Conservation (phyloP, 2,797 vertebrate genomes). For the Onychomys torridus region DNA sequence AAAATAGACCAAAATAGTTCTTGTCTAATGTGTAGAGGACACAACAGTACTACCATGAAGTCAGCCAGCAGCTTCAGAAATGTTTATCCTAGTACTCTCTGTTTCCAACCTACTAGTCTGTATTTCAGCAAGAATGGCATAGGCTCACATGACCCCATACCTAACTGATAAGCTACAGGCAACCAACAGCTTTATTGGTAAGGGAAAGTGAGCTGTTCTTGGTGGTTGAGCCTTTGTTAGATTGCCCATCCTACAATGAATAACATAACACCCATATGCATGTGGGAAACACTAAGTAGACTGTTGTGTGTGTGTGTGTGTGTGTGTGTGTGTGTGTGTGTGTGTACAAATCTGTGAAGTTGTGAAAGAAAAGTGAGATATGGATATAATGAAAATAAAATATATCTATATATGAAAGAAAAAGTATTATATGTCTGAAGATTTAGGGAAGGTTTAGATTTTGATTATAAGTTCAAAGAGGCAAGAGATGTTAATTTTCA, state of each 20-base stretch:
- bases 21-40: not conserved
- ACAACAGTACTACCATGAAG: not conserved
- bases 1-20: not conserved
- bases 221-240: not conserved
- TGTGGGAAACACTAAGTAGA: too few species aligned
- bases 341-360: not conserved
- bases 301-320: too few species aligned
- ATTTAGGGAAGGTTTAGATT: not conserved
- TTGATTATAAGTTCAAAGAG: not conserved
- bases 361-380: not conserved
- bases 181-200: too few species aligned
- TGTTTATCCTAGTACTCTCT: not conserved
- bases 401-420: not conserved
- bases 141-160: not conserved
- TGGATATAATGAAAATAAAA: too few species aligned
- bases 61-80: accelerated
- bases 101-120: not conserved
- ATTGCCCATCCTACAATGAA: not conserved
- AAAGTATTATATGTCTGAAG: not conserved
- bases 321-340: too few species aligned
- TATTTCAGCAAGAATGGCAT: not conserved
- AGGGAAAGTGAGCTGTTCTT: too few species aligned
- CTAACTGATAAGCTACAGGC: not conserved
- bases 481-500: not conserved
- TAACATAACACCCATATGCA: not conserved